Evolutionary conservation across 2,113 vertebrate genomes (phyloP), one percentile per base, ranked within the genome.

Genomic region (Spea bombifrons): DNA sequence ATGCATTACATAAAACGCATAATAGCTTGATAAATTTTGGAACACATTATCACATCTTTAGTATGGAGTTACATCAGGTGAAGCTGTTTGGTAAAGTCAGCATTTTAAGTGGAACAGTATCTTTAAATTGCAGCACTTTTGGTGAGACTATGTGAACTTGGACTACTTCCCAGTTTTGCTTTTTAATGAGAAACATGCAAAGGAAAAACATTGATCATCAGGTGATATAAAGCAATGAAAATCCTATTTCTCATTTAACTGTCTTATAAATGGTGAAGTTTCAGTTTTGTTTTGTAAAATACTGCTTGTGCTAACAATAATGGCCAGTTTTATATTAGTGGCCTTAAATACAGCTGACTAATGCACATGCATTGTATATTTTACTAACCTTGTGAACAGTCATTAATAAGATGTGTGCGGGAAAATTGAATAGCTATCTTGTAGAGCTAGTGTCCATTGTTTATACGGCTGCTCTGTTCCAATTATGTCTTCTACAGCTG

Each of bases 221-320:
- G 63, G 45, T 80, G 77, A 80, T 80, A 66, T 80, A 80, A 73
- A 49, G 71, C 52, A 80, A 67, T 73, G 64, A 73, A 80, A 80
- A 73, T 13, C 5, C 45, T 43, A 66, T 80, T 67, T 65, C 65
- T 80, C 59, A 57, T 80, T 59, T 67, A 57, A 59, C 68, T 63
- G 59, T 43, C 8, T 57, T 73, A 80, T 73, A 59, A 73, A 66
- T 80, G 77, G 66, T 66, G 43, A 80, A 16, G 70, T 66, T 73
- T 66, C 44, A 79, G 48, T 59, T 61, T 66, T 71, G 44, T n/a
- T 9, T 65, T 16, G 68, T 67, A 67, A 80, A 78, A 57, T 66
- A 80, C 64, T 73, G 77, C 63, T 67, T 52, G 68, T 49, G 67
- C 69, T 47, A 67, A 73, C 71, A 80, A 73, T 73, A 80, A 57